These are phyloP conservation scores for Aspidiotus rigidus DNA, from an alignment of 2,888 invertebrate species.

Conservation along the genomic window DNA sequence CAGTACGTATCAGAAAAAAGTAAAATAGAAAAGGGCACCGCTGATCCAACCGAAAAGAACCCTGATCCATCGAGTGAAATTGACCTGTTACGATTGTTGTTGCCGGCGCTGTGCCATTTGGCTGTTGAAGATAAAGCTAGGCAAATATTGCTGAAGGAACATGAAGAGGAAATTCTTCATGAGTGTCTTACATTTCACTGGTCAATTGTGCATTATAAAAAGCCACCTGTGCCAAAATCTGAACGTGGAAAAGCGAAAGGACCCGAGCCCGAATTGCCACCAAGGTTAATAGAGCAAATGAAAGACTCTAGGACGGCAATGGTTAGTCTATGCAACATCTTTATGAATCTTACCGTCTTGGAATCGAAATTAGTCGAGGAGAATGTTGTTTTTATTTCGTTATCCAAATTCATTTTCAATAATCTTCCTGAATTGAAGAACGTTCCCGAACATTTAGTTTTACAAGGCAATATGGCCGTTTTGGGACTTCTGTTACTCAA, in stretches of 20 bases:
- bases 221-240: slow-evolving; percentile 69
- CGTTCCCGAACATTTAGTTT: slow-evolving; percentile 69
- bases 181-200: slow-evolving; percentile 75
- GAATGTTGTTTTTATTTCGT: slow-evolving; percentile 63
- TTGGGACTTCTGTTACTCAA: slow-evolving; percentile 72
- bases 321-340: slow-evolving; percentile 79
- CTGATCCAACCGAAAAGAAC: neutral
- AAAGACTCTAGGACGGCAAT: slow-evolving; percentile 74
- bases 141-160: slow-evolving; percentile 63
- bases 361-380: slow-evolving; percentile 75
- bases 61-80: slow-evolving; percentile 51
- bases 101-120: slow-evolving; percentile 83
- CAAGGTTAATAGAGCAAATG: slow-evolving; percentile 68
- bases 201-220: slow-evolving; percentile 76
- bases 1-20: slow-evolving; percentile 59
- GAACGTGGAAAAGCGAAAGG: slow-evolving; percentile 66
- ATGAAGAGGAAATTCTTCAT: slow-evolving; percentile 70
- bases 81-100: slow-evolving; percentile 68
- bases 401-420: slow-evolving; percentile 76
- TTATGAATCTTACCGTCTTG: slow-evolving; percentile 84
- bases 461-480: slow-evolving; percentile 76
- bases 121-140: slow-evolving; percentile 83
- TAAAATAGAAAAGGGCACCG: slow-evolving; percentile 42
- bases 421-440: slow-evolving; percentile 76
- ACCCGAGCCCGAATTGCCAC: slow-evolving; percentile 64